phyloP scores from a whole-genome alignment of 64 coral and sea anemone species.

The Stichodactyla helianthus region DNA sequence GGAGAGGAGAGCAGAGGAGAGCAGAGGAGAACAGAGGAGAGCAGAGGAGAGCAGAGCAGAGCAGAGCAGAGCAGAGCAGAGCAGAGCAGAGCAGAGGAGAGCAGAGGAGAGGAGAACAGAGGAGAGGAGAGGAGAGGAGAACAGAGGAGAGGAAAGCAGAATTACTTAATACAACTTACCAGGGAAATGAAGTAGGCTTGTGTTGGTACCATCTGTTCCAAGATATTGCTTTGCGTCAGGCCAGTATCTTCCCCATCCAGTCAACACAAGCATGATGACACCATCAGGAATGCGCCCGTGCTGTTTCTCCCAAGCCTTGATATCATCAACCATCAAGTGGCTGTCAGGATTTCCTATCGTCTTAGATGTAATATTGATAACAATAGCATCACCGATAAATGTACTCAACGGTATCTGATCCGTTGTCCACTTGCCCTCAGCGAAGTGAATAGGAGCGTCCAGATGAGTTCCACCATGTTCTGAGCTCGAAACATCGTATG shows the following conservation, averaged over 20 bases:
- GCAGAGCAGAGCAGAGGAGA: too few species aligned
- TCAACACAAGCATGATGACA: conserved; percentile 38
- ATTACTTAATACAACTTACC: conserved; percentile 15
- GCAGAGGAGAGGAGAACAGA: too few species aligned
- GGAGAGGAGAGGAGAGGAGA: neutral
- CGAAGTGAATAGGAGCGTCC: conserved; percentile 66
- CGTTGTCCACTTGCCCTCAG: conserved; percentile 16
- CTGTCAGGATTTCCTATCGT: conserved; percentile 31
- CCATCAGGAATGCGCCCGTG: conserved; percentile 65
- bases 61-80: too few species aligned
- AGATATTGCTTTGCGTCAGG: conserved; percentile 47
- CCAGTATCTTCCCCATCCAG: conserved; percentile 51
- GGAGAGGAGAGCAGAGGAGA: too few species aligned
- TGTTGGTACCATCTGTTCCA: conserved; percentile 41
- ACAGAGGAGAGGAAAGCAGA: neutral
- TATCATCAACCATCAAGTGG: conserved; percentile 47
- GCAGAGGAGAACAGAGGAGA: too few species aligned
- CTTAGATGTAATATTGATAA: conserved; percentile 69
- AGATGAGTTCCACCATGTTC: conserved; percentile 89
- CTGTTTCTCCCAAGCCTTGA: conserved; percentile 48
- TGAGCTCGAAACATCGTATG: conserved; percentile 50
- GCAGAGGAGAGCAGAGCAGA: too few species aligned
- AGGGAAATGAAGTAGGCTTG: conserved; percentile 54
- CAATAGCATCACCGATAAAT: conserved; percentile 73
- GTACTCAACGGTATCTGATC: conserved; percentile 66